phyloP scores from a whole-genome alignment of 2,797 vertebrate species.

The Notolabrus celidotus region DNA sequence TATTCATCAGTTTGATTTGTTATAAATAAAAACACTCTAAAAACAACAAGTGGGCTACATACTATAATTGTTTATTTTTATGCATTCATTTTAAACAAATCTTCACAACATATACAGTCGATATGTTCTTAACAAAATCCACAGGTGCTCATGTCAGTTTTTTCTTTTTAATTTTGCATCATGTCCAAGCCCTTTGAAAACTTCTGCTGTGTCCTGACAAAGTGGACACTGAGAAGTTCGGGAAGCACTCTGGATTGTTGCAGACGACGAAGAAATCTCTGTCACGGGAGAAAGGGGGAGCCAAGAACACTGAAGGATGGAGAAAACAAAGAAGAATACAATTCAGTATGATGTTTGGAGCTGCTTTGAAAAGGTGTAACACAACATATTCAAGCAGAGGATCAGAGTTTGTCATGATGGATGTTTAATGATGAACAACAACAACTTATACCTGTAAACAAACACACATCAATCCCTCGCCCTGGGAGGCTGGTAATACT shows the following conservation, averaged over 20 bases:
- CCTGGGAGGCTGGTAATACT: conserved; percentile 97
- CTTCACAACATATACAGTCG: conserved; percentile 80
- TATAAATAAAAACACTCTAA: conserved; percentile 54
- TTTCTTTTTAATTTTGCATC: conserved; percentile 54
- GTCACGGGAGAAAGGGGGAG: conserved; percentile 40
- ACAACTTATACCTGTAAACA: conserved; percentile 64
- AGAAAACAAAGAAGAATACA: conserved; percentile 11
- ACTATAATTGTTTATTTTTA: conserved; percentile 74
- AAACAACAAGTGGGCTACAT: conserved; percentile 54
- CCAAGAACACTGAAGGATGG: conserved; percentile 43
- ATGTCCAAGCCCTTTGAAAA: conserved; percentile 80
- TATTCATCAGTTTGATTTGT: conserved; percentile 32
- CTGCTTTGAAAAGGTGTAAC: no score
- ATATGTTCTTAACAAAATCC: conserved; percentile 74
- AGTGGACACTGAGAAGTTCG: conserved; percentile 60
- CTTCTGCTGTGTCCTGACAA: conserved; percentile 56
- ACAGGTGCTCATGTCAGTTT: conserved; percentile 67
- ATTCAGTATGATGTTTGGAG: no score
- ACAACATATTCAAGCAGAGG: no score
- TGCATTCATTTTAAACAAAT: conserved; percentile 79
- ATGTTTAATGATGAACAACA: no score
- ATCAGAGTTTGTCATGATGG: no score
- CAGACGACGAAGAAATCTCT: conserved; percentile 51
- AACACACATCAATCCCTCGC: conserved; percentile 91
- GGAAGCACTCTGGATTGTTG: conserved; percentile 79